These are phyloP conservation scores for Drosophila barbarae DNA, from an alignment of 2,888 invertebrate species.

Conservation along the genomic window DNA sequence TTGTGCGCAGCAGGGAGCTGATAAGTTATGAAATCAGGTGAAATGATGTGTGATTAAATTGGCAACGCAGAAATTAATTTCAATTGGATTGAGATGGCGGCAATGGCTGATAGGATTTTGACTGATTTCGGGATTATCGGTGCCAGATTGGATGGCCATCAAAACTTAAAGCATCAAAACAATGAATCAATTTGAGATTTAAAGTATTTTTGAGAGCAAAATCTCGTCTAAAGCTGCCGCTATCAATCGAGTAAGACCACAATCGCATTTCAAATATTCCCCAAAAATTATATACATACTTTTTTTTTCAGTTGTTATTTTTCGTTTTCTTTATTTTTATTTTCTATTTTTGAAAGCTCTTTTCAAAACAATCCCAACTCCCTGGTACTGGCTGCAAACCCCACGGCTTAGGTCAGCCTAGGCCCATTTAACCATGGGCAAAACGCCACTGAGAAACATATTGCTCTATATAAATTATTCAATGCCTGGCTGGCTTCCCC, in stretches of 20 bases:
- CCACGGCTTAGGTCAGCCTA: constrained; percentile 3
- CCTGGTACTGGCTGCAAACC: constrained; percentile 1
- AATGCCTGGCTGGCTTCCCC: constrained; percentile 24
- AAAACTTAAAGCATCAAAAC: constrained; percentile 12
- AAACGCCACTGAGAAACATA: constrained; percentile 24
- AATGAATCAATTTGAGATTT: constrained; percentile 20
- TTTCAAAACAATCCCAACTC: constrained; percentile 31
- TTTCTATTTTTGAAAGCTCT: constrained; percentile 10
- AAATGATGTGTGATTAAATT: constrained; percentile 53
- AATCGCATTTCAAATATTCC: background rate
- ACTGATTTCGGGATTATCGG: constrained; percentile 4
- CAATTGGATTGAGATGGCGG: constrained; percentile 30
- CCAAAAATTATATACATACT: background rate
- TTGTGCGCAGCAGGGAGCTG: constrained; percentile 42
- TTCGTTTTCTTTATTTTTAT: background rate
- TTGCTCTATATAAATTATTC: constrained; percentile 40
- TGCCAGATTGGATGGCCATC: background rate
- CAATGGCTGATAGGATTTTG: constrained; percentile 2
- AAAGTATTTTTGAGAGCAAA: constrained; percentile 8
- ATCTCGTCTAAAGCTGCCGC: background rate
- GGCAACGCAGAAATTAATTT: constrained; percentile 50
- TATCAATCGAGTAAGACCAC: background rate
- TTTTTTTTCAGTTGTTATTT: background rate
- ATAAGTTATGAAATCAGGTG: constrained; percentile 64
- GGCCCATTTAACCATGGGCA: constrained; percentile 25